phyloP scores from a whole-genome alignment of 2,797 vertebrate species.

The Threskiornis aethiopicus region DNA sequence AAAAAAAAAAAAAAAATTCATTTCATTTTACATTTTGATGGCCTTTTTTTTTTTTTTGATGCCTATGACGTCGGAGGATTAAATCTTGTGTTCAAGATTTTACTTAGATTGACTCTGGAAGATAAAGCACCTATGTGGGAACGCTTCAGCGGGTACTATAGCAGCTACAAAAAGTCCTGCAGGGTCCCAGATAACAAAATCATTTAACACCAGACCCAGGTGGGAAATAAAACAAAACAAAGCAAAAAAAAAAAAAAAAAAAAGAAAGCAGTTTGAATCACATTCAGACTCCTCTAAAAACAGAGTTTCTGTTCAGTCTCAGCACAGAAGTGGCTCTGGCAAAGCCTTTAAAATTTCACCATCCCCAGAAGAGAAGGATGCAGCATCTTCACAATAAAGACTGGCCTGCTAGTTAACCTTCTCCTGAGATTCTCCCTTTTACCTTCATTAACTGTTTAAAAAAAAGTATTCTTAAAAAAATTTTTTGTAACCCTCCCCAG shows the following conservation, averaged over 20 bases:
- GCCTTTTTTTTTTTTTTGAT: background rate
- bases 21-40: background rate
- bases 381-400: slow-evolving; percentile 72
- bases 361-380: slow-evolving; percentile 56
- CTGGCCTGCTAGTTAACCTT: slow-evolving; percentile 64
- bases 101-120: background rate
- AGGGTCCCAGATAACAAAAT: slow-evolving; percentile 11
- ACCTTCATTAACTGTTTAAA: slow-evolving; percentile 60
- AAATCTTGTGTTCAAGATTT: background rate
- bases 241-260: background rate
- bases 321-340: slow-evolving; percentile 42
- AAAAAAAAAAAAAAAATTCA: background rate
- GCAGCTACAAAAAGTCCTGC: slow-evolving; percentile 36
- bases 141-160: background rate
- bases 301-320: slow-evolving; percentile 50
- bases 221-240: background rate
- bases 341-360: slow-evolving; percentile 53
- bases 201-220: slow-evolving; percentile 5
- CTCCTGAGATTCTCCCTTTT: slow-evolving; percentile 74
- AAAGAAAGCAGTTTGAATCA: background rate
- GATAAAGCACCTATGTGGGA: slow-evolving; percentile 11
- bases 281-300: slow-evolving; percentile 56
- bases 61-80: background rate
- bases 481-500: slow-evolving; percentile 57
- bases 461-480: slow-evolving; percentile 68